Base-by-base conservation (phyloP, 2,888 invertebrate genomes). In the Hydroisotoma schaefferi region DNA sequence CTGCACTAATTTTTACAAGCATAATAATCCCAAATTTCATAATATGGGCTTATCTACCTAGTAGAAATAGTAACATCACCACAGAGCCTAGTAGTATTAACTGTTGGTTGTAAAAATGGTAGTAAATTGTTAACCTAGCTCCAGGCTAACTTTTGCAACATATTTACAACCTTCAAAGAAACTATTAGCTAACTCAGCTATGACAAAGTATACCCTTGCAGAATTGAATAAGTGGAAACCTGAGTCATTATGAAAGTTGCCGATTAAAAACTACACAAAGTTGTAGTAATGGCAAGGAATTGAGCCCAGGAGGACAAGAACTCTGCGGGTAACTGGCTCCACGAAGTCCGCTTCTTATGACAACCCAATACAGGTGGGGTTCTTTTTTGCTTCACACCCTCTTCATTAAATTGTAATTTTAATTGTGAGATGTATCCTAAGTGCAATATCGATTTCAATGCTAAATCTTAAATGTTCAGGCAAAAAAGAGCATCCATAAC, bases 311-410 rank as follows among this genome's bases (percentile, higher is more conserved):
- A 40, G 40, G n/a, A 40, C 40, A 40, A 40, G 40, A 40, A 40
- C 40, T 40, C 65, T 65, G 67, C 65, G 62, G 67, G 67, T 64
- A 59, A 52, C 58, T 65, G 67, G 67, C 67, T 62, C 64, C 67
- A 63, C 57, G 52, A 46, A 60, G 64, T 62, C 63, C 62, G 46
- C 52, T 59, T 40, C 40, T 40, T 20, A 8, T 40, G 40, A 40
- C 40, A 40, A 40, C 8, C 40, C n/a, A 40, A 61, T 59, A 49
- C 63, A 67, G 61, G 67, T 67, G 63, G 63, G 67, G 67, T 63
- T 56, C 40, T 40, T 40, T 40, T 40, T 60, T 27, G 40, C 40
- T 40, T 40, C 40, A 20, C 40, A 40, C 40, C 40, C 40, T 40
- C 40, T 40, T 40, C 40, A 10, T 40, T 15, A 40, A 5, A 10